These are phyloP conservation scores for Diaphora mendica DNA, from an alignment of 2,888 invertebrate species.

Conservation along the genomic window DNA sequence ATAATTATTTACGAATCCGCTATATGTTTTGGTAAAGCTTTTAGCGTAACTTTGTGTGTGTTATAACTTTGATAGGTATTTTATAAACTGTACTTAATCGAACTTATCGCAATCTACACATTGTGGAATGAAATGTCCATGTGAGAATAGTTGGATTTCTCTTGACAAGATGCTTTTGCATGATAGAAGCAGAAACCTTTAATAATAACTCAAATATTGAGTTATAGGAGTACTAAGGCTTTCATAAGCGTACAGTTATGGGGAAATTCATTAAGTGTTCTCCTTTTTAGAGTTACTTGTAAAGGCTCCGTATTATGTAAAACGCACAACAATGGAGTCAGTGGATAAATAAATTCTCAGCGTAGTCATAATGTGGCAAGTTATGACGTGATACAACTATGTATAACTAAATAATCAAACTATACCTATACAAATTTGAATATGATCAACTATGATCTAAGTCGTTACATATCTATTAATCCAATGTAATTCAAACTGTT, in stretches of 20 bases:
- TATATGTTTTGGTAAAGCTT: constrained; percentile 16
- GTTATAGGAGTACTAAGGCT: no score
- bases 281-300: not conserved
- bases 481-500: constrained; percentile 29
- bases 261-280: not conserved
- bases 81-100: not conserved
- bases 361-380: not conserved
- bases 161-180: not conserved
- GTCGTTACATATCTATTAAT: constrained; percentile 33
- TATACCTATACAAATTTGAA: not conserved
- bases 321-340: not conserved
- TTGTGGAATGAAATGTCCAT: not conserved
- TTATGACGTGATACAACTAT: not conserved
- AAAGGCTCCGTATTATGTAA: not conserved
- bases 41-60: constrained; percentile 8
- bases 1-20: constrained; percentile 26
- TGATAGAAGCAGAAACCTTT: not conserved
- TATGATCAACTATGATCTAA: constrained; percentile 23
- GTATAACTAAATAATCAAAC: not conserved
- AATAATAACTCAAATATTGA: no score
- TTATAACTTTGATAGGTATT: constrained; percentile 1
- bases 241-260: not conserved
- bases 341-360: no score
- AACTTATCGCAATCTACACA: not conserved
- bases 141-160: not conserved